Evolutionary conservation across 2,888 invertebrate species (phyloP), one percentile per base, ranked within the genome.

Genomic region (Andrena bucephala): DNA sequence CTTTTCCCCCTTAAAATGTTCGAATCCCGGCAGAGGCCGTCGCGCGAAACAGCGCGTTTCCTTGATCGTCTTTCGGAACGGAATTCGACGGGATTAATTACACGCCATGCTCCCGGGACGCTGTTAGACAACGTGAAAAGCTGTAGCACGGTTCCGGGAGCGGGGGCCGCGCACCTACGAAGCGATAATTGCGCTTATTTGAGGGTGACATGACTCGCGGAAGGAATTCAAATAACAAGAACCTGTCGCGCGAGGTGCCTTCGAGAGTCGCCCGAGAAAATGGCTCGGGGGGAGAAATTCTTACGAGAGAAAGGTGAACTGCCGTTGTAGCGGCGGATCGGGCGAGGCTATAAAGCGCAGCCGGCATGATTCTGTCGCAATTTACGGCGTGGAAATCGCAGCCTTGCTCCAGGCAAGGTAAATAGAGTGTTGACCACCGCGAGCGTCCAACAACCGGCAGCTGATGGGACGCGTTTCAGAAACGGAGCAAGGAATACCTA

Each of bases 391-490:
- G 89, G 90, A 90, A 91, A 92, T 91, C 89, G 87, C 90, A 92
- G 89, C 92, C 92, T 93, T 93, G 92, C 92, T 92, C 89, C 87
- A 90, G 90, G 91, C 92, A 92, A 91, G 92, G 92, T 91, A 87
- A 87, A 86, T 86, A 85, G 84, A 89, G 77, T 84, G 83, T 83
- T 79, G 85, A 85, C 85, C 84, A 89, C 80, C 79, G 50, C 59
- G 42, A 65, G 52, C 33, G 67, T 59, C 20, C 24, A 62, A 60
- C 54, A 75, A 75, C 75, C 42, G 79, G 72, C 87, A 80, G 69
- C 77, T 80, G 77, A 77, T 76, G 71, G 66, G 50, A 59, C 57
- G 62, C 70, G 52, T 69, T 75, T 79, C 66, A 57, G 74, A 77
- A 67, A 68, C 67, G 31, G n/a, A 48, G 52, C 36, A 29, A 29